phyloP scores from a whole-genome alignment of 2,797 vertebrate species.

The Alca torda region DNA sequence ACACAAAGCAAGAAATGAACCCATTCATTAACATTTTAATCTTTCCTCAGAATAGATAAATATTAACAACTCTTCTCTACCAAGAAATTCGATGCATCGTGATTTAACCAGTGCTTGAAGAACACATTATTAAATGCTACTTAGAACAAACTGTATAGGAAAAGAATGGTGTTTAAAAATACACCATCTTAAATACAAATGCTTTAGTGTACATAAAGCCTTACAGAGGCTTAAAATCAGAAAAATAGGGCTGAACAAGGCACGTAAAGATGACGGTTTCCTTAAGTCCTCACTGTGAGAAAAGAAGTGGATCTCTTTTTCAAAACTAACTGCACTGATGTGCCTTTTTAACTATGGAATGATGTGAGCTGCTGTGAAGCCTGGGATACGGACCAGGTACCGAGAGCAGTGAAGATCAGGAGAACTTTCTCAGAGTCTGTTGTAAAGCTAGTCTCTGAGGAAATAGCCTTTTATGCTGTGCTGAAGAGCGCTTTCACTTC shows the following conservation, averaged over 20 bases:
- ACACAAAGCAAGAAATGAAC: background rate
- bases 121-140: background rate
- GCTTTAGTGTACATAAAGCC: background rate
- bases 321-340: background rate
- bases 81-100: rapidly evolving
- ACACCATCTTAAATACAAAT: background rate
- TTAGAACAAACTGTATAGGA: background rate
- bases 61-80: background rate
- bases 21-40: background rate
- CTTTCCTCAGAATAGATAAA: background rate
- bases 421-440: background rate
- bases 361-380: background rate
- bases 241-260: background rate
- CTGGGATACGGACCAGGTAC: background rate
- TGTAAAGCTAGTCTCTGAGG: background rate
- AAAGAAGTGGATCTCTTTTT: background rate
- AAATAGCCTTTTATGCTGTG: background rate
- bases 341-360: background rate
- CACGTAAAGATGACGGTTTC: background rate
- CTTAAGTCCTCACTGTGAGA: background rate
- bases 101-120: background rate
- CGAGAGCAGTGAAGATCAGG: background rate
- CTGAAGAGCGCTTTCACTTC: background rate
- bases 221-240: background rate
- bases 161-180: background rate